Evolutionary conservation across 2,113 vertebrate species (phyloP).

Genomic region (Amphilophus citrinellus): DNA sequence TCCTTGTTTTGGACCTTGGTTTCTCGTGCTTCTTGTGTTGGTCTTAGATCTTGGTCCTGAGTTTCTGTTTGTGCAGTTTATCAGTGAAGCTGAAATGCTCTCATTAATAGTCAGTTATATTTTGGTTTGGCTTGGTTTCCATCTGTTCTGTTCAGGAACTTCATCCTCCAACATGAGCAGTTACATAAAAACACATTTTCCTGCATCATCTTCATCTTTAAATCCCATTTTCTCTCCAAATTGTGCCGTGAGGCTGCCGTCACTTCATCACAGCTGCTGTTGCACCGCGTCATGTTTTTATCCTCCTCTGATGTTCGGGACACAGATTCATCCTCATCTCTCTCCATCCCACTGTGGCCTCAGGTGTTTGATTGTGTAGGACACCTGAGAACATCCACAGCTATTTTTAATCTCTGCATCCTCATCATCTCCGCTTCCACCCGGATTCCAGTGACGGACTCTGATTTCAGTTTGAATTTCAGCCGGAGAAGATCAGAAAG

Average conservation of each 20-base stretch:
- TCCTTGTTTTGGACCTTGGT: not conserved
- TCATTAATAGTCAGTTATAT: not conserved
- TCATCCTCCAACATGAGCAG: not conserved
- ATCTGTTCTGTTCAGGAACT: not conserved
- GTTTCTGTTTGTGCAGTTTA: not conserved
- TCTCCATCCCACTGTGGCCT: constrained; percentile 6
- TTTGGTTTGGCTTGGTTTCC: not conserved
- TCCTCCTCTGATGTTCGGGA: not conserved
- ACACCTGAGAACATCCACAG: constrained; percentile 12
- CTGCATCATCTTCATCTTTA: not conserved
- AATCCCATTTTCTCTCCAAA: not conserved
- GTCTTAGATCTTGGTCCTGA: not conserved
- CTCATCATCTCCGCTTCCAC: not conserved
- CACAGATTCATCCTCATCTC: not conserved
- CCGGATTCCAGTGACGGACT: not conserved
- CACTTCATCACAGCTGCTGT: not conserved
- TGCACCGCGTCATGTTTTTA: not conserved
- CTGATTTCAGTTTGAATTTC: not conserved
- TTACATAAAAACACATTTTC: not conserved
- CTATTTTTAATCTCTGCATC: constrained; percentile 10
- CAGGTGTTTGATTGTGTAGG: constrained; percentile 13
- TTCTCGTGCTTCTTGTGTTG: not conserved
- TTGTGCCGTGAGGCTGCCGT: not conserved
- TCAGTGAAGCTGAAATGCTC: not conserved
- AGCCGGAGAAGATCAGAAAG: not conserved